These are phyloP conservation scores for Camptogramma bilineatum DNA, from an alignment of 2,888 invertebrate genomes.

Conservation along the genomic window DNA sequence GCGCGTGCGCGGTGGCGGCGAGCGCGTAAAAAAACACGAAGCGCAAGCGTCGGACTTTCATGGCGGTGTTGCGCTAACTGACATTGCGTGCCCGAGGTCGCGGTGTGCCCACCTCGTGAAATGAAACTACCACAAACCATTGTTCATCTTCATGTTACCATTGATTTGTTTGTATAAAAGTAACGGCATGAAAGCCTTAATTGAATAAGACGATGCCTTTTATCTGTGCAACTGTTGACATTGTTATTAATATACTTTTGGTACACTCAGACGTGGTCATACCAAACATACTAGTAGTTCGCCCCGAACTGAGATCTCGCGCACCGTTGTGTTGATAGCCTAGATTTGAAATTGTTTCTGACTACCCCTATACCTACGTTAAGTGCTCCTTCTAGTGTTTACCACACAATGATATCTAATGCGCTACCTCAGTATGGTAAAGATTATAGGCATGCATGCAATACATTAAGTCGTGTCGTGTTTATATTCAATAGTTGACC, in stretches of 20 bases:
- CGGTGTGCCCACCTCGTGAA: slow-evolving; percentile 59
- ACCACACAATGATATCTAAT: too few relatives aligned
- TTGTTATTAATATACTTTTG: slow-evolving; percentile 12
- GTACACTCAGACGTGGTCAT: neutral
- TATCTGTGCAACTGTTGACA: slow-evolving; percentile 13
- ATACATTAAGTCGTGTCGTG: too few relatives aligned
- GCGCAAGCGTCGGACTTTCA: slow-evolving; percentile 67
- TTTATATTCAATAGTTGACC: too few relatives aligned
- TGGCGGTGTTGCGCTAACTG: slow-evolving; percentile 73
- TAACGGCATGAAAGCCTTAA: slow-evolving; percentile 5
- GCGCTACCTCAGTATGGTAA: too few relatives aligned
- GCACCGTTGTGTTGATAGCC: too few relatives aligned
- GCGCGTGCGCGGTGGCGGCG: slow-evolving; percentile 63
- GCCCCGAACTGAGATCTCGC: too few relatives aligned
- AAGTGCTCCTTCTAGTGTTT: too few relatives aligned
- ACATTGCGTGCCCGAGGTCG: slow-evolving; percentile 56
- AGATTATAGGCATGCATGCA: too few relatives aligned
- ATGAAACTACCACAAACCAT: slow-evolving; percentile 19
- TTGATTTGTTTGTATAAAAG: slow-evolving; percentile 12
- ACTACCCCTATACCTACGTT: too few relatives aligned
- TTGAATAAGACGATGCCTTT: slow-evolving; percentile 16
- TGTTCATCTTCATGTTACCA: slow-evolving; percentile 16
- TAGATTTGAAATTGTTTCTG: too few relatives aligned
- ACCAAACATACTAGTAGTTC: too few relatives aligned
- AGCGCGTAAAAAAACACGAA: slow-evolving; percentile 61